Evolutionary conservation across 2,113 vertebrate species (phyloP).

Genomic region (Numida meleagris): DNA sequence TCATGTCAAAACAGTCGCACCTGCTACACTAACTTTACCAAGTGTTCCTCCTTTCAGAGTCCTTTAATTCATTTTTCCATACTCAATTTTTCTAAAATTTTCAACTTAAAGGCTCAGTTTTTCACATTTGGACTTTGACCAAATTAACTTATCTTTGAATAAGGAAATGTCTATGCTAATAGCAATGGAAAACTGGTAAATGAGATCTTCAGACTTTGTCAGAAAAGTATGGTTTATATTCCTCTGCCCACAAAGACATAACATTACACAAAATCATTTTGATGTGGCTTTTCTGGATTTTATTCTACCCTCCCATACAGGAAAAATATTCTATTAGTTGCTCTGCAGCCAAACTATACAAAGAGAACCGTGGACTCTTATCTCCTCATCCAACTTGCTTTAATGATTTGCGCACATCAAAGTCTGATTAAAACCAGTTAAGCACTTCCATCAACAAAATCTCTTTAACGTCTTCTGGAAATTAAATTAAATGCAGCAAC

Average conservation of each 20-base stretch:
- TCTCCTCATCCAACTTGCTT: constrained; percentile 41
- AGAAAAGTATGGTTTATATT: background rate
- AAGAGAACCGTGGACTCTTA: background rate
- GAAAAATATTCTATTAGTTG: background rate
- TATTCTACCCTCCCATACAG: background rate
- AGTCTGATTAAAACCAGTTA: constrained; percentile 52
- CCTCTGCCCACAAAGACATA: background rate
- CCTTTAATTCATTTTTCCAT: background rate
- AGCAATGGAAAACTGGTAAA: background rate
- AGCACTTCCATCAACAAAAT: constrained; percentile 38
- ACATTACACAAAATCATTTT: background rate
- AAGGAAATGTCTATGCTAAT: background rate
- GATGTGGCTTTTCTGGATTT: background rate
- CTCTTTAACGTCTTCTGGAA: constrained; percentile 36
- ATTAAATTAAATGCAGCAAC: constrained; percentile 36
- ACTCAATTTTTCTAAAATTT: background rate
- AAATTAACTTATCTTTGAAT: background rate
- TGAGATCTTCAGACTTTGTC: background rate
- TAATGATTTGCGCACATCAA: constrained; percentile 55
- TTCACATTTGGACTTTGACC: background rate
- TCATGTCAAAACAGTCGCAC: background rate
- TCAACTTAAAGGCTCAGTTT: background rate
- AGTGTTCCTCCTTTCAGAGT: background rate
- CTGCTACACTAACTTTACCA: background rate
- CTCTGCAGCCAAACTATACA: background rate